Evolutionary conservation across 2,888 invertebrate genomes (phyloP), one percentile per base, ranked within the genome.

Genomic region (Drosophila mettleri): DNA sequence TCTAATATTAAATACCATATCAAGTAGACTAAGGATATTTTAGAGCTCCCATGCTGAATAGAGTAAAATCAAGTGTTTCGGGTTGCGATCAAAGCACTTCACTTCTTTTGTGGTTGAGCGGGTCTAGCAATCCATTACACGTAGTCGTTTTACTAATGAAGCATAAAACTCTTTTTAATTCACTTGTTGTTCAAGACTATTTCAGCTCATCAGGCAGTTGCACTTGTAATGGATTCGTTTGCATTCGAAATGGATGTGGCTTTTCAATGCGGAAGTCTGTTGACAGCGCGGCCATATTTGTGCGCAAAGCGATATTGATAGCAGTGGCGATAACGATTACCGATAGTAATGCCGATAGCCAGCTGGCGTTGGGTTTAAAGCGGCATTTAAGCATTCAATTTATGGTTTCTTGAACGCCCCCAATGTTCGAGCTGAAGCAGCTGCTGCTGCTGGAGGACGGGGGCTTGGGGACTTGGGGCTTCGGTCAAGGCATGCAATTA

Each of bases 341-440:
- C 52, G 39, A 51, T 66, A 18, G 49, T 46, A 36, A 24, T 38
- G 14, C 18, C 49, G 36, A 58, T 69, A 52, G 10, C 29, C 51
- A 10, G 22, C 20, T 36, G 54, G 49, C 41, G 34, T 55, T 70
- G 55, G 51, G 41, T 45, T 69, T 27, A 14, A 9, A 60, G 45
- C 36, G 29, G 49, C 65, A 71, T 70, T 86, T 66, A 70, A 55
- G 52, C 53, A 31, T 38, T 38, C 22, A 78, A 87, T 78, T 80
- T 80, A 84, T 84, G 78, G 77, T 41, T 55, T 66, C 62, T 67
- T 64, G 74, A 80, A 85, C 83, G 86, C 65, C 69, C 58, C 53
- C 58, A 54, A 49, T 54, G 36, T 29, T 14, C n/a, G 22, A 10
- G 24, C 1, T 8, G 8, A n/a, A 12, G 36, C 20, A 29, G 22